Evolutionary conservation across 1,140 invertebrate species (phyloP).

Genomic region (Cydia splendana): DNA sequence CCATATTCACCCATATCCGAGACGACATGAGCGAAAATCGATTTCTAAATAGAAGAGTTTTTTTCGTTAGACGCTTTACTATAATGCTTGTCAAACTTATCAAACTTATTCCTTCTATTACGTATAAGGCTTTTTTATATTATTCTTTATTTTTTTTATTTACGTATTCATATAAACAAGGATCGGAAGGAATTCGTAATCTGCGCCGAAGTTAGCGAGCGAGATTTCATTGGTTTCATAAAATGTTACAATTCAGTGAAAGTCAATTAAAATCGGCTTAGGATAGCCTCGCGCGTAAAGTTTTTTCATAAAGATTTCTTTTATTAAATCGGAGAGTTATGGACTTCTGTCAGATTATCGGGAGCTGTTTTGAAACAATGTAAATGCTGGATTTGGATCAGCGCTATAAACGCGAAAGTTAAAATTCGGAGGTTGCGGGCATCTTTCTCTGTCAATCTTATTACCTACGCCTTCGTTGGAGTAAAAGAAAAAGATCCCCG

Average conservation of each 20-base stretch:
- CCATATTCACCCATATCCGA: too few relatives aligned
- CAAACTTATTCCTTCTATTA: background rate
- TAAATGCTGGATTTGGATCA: background rate
- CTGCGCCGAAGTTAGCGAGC: background rate
- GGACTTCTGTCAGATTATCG: conserved; percentile 4
- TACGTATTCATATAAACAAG: background rate
- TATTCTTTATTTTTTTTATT: too few relatives aligned
- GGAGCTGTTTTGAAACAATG: background rate
- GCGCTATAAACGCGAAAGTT: too few relatives aligned
- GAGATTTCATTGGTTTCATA: conserved; percentile 12
- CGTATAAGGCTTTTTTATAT: too few relatives aligned
- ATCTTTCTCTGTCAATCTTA: too few relatives aligned
- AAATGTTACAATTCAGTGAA: background rate
- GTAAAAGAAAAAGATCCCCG: too few relatives aligned
- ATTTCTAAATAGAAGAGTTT: too few relatives aligned
- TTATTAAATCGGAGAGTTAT: background rate
- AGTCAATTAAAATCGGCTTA: conserved; percentile 4
- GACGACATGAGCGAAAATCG: too few relatives aligned
- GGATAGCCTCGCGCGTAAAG: background rate
- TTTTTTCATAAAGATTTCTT: conserved; percentile 13
- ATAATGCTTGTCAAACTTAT: too few relatives aligned
- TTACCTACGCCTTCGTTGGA: too few relatives aligned
- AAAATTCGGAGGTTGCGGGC: too few relatives aligned
- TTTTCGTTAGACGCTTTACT: too few relatives aligned
- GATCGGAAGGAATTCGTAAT: background rate